Evolutionary conservation across 2,113 vertebrate genomes (phyloP).

Genomic region (Columbina picui): DNA sequence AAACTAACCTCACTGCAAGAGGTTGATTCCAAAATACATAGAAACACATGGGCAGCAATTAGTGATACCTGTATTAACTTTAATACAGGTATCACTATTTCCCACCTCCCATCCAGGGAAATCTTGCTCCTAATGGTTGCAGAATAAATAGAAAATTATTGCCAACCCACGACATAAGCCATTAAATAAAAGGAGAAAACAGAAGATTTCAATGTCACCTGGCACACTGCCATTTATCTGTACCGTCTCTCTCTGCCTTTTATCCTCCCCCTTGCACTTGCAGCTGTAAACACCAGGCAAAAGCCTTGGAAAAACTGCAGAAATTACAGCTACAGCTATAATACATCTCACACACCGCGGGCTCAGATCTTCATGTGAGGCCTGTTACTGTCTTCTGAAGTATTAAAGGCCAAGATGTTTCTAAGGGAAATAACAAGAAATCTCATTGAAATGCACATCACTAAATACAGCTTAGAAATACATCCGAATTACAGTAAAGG

Average conservation of each 20-base stretch:
- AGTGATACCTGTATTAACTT: not conserved
- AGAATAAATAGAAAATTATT: not conserved
- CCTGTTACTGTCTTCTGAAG: not conserved
- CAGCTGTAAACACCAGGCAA: not conserved
- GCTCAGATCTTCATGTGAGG: not conserved
- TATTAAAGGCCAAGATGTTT: not conserved
- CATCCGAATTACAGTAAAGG: fast-evolving
- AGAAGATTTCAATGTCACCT: not conserved
- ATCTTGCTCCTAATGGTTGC: not conserved
- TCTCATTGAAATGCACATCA: not conserved
- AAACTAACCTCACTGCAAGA: not conserved
- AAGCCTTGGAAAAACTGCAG: not conserved
- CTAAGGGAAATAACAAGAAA: not conserved
- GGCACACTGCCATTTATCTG: not conserved
- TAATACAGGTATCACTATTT: not conserved
- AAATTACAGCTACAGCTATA: not conserved
- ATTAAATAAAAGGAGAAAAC: not conserved
- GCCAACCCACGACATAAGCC: not conserved
- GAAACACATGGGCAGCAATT: not conserved
- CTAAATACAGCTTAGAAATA: not conserved
- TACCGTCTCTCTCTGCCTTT: not conserved
- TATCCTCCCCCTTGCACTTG: not conserved
- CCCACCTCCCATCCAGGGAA: not conserved
- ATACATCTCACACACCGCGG: not conserved
- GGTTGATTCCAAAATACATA: not conserved